phyloP scores from a whole-genome alignment of 2,888 invertebrate genomes.

The Cyclophora punctaria region DNA sequence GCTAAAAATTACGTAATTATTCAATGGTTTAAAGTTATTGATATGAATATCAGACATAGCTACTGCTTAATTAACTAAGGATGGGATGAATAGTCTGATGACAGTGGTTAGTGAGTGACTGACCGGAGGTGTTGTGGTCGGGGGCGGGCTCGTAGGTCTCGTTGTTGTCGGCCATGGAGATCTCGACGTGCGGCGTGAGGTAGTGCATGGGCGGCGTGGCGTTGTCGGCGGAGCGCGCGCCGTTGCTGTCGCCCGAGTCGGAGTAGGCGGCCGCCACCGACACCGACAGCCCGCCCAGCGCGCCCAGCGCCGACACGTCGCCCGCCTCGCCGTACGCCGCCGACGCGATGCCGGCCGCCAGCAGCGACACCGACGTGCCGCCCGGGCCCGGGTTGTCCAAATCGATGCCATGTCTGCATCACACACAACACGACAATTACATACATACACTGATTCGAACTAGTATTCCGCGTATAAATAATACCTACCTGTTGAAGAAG shows the following conservation, averaged over 20 bases:
- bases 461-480: background rate
- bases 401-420: conserved; percentile 87
- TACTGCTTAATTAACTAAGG: too few relatives aligned
- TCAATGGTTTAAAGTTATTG: too few relatives aligned
- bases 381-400: conserved; percentile 91
- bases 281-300: conserved; percentile 78
- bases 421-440: conserved; percentile 1
- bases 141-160: conserved; percentile 78
- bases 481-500: conserved; percentile 85
- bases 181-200: conserved; percentile 92
- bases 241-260: conserved; percentile 88
- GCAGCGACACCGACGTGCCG: conserved; percentile 83
- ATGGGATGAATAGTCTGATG: too few relatives aligned
- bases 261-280: conserved; percentile 84
- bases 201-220: conserved; percentile 94
- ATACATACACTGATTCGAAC: background rate
- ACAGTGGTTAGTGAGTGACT: conserved; percentile 1
- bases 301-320: conserved; percentile 70
- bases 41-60: too few relatives aligned
- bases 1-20: too few relatives aligned
- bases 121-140: conserved; percentile 59
- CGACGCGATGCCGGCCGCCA: conserved; percentile 79
- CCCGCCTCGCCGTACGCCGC: conserved; percentile 73
- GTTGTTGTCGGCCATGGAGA: conserved; percentile 90
- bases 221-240: conserved; percentile 87